These are phyloP conservation scores for Hypselothyrea guttata DNA, from an alignment of 2,888 invertebrate species.

Conservation along the genomic window DNA sequence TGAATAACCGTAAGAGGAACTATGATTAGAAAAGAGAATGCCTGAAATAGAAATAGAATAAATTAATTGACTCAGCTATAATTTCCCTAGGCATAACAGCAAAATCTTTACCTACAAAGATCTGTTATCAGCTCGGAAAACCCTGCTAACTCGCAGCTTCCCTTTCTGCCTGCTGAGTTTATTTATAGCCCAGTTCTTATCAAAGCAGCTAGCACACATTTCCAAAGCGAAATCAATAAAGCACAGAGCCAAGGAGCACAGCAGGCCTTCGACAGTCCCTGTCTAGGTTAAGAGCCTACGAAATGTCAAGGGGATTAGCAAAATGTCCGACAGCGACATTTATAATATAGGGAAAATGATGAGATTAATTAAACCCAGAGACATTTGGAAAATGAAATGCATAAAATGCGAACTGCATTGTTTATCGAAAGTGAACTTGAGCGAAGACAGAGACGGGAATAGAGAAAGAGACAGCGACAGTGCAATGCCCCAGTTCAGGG, in stretches of 20 bases:
- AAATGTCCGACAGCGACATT: not conserved
- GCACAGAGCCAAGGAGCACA: not conserved
- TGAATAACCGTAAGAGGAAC: no score
- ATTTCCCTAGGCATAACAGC: no score
- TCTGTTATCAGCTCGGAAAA: not conserved
- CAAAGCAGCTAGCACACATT: slow-evolving; percentile 49
- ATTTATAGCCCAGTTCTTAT: slow-evolving; percentile 32
- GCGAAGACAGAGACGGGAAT: no score
- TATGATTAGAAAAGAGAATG: no score
- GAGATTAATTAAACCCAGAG: slow-evolving; percentile 1
- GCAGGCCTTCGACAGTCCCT: no score
- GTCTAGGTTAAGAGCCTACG: not conserved
- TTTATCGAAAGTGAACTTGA: slow-evolving; percentile 27
- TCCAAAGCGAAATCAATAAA: slow-evolving; percentile 6
- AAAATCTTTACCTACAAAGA: not conserved
- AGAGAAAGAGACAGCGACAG: slow-evolving; percentile 8
- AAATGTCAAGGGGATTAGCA: slow-evolving; percentile 7
- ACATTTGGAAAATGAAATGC: slow-evolving; percentile 1
- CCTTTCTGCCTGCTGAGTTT: slow-evolving; percentile 23
- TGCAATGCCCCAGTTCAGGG: slow-evolving; percentile 31
- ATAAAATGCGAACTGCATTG: slow-evolving; percentile 4
- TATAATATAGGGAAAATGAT: slow-evolving; percentile 4
- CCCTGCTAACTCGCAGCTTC: no score
- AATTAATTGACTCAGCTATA: no score
- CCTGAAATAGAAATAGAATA: no score